phyloP scores from a whole-genome alignment of 1,140 invertebrate genomes.

The Drosophila ogumai region DNA sequence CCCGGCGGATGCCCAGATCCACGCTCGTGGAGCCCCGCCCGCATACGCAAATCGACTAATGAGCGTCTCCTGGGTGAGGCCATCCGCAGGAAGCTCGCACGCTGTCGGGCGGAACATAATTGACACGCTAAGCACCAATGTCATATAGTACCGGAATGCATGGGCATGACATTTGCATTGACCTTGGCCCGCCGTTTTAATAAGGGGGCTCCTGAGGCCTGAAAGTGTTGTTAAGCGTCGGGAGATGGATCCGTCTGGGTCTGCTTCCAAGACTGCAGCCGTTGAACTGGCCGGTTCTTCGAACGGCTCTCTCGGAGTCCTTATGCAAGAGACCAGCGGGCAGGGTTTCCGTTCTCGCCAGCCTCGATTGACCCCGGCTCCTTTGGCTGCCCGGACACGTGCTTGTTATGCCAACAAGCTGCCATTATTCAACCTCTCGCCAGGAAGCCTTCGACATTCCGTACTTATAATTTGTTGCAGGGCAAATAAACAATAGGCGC shows the following conservation, averaged over 20 bases:
- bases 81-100: slow-evolving; percentile 54
- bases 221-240: background rate
- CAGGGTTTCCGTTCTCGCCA: slow-evolving; percentile 11
- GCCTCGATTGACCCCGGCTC: slow-evolving; percentile 9
- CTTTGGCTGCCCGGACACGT: slow-evolving; percentile 26
- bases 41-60: slow-evolving; percentile 49
- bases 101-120: slow-evolving; percentile 52
- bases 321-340: slow-evolving; percentile 22
- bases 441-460: slow-evolving; percentile 72
- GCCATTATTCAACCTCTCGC: slow-evolving; percentile 45
- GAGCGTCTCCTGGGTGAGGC: slow-evolving; percentile 64
- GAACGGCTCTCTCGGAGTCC: slow-evolving; percentile 10
- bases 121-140: slow-evolving; percentile 53
- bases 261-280: slow-evolving; percentile 48
- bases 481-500: slow-evolving; percentile 67
- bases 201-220: background rate
- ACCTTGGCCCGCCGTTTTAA: slow-evolving; percentile 39
- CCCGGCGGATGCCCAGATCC: slow-evolving; percentile 22
- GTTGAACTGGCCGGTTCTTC: slow-evolving; percentile 43
- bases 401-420: slow-evolving; percentile 77
- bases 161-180: slow-evolving; percentile 56
- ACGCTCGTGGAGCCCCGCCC: slow-evolving; percentile 1
- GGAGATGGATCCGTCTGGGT: slow-evolving; percentile 25
- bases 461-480: slow-evolving; percentile 76
- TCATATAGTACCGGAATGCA: slow-evolving; percentile 35